These are phyloP conservation scores for Coenonympha glycerion DNA, from an alignment of 2,888 invertebrate genomes.

Conservation along the genomic window DNA sequence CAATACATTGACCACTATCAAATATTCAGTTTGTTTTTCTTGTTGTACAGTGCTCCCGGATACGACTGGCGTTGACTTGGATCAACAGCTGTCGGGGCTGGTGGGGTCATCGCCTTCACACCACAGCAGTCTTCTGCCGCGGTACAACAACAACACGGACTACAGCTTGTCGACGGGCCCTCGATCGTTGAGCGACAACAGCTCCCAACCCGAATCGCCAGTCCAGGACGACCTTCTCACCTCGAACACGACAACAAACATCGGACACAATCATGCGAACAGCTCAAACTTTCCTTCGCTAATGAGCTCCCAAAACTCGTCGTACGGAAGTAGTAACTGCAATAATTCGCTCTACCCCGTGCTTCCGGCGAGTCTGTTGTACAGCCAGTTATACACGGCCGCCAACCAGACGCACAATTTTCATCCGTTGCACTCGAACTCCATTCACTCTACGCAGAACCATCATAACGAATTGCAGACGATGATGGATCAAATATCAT, in stretches of 20 bases:
- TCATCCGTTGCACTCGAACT: slow-evolving; percentile 80
- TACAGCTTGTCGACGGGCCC: slow-evolving; percentile 82
- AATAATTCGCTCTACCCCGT: slow-evolving; percentile 86
- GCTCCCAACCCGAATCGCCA: slow-evolving; percentile 88
- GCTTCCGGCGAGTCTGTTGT: slow-evolving; percentile 86
- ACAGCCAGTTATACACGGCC: slow-evolving; percentile 88
- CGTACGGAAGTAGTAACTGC: slow-evolving; percentile 78
- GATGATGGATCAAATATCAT: slow-evolving; percentile 85
- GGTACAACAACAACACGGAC: slow-evolving; percentile 80
- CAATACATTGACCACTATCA: neutral
- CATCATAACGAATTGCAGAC: slow-evolving; percentile 83
- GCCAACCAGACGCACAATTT: slow-evolving; percentile 85
- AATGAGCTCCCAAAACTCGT: slow-evolving; percentile 77
- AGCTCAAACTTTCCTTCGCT: slow-evolving; percentile 80
- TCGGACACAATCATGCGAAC: slow-evolving; percentile 77
- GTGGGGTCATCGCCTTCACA: slow-evolving; percentile 76
- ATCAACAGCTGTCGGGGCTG: slow-evolving; percentile 82
- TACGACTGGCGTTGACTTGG: slow-evolving; percentile 83
- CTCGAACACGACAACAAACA: slow-evolving; percentile 78
- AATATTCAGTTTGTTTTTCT: slow-evolving; percentile 4
- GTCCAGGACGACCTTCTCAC: slow-evolving; percentile 85
- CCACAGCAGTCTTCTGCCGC: slow-evolving; percentile 79
- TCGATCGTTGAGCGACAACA: slow-evolving; percentile 86
- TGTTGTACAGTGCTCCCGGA: slow-evolving; percentile 82
- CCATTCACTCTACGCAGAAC: slow-evolving; percentile 78